Evolutionary conservation across 1,140 invertebrate species (phyloP), one percentile per base, ranked within the genome.

Genomic region (Papilio machaon): DNA sequence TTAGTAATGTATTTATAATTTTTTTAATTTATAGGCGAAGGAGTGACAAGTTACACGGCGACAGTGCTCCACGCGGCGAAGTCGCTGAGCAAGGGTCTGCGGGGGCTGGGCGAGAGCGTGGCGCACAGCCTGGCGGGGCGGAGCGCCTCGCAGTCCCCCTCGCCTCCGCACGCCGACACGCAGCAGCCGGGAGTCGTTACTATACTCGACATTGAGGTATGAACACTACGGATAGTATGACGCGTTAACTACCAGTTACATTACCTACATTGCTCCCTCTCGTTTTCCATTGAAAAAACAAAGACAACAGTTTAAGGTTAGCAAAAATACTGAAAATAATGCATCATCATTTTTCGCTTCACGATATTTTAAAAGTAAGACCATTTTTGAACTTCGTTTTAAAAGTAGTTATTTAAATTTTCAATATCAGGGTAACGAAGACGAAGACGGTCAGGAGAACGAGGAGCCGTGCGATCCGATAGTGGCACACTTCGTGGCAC

Each of bases 61-160:
- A 99, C 98, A 0, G 97, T 99, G 73, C 96, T 99, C 17, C 98
- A 99, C 94, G 98, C 98, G 30, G 99, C 99, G 30, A 99, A 99
- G 95, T 98, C 97, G 19, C 93, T 98, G 10, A 97, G 97, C 43
- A 97, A 98, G 91, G 98, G 98, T 9, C 90, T 98, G 17, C 96
- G 97, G 4, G 98, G 98, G 75, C 95, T 99, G 81, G 97, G 98
- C n/a, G 99, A 99, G 92, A 98, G 97, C 46, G 98, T 99, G 17
- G 98, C 98, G 0, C 98, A 97, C 82, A 98, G 98, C 89, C 95
- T 99, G 23, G 98, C 98, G 87, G 86, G 88, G 49, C 85, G 93
- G 81, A 91, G 89, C 79, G 85, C 92, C 19, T 95, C 94, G 19
- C 94, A 95, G 88, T 94, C 93, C 3, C 94, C 92, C n/a, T 93